Conservation (phyloP, 2,113 vertebrate genomes). For the Platycercus adscitus region DNA sequence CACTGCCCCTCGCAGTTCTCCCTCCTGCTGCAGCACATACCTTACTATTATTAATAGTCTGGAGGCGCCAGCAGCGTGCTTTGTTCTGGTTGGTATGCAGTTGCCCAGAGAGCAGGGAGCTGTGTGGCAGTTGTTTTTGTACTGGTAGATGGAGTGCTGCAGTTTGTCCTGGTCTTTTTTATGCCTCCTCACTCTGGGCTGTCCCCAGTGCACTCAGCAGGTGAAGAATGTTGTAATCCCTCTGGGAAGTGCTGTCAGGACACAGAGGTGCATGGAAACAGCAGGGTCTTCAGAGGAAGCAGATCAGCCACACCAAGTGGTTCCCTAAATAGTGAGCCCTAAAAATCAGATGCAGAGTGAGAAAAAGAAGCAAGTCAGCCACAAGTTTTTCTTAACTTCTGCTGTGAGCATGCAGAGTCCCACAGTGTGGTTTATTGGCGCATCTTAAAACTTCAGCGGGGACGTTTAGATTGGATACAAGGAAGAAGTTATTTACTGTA, state of each 20-base stretch:
- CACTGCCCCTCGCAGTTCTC: background rate
- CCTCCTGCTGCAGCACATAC: background rate
- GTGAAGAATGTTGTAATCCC: background rate
- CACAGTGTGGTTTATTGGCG: background rate
- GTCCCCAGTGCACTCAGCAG: rapidly evolving
- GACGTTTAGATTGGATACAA: background rate
- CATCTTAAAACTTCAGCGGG: background rate
- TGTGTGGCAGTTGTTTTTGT: background rate
- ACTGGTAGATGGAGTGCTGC: background rate
- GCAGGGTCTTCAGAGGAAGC: background rate
- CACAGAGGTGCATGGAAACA: rapidly evolving
- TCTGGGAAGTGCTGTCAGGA: background rate
- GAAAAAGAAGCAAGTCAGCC: background rate
- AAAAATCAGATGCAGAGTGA: background rate
- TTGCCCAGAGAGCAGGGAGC: background rate
- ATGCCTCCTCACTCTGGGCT: background rate
- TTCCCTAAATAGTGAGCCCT: background rate
- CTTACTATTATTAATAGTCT: slow-evolving; percentile 44
- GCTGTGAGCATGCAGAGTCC: background rate
- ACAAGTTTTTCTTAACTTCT: background rate
- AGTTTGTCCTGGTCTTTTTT: background rate
- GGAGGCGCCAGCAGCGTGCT: background rate
- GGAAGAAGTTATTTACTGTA: background rate
- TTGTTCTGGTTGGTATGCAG: background rate
- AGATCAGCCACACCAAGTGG: background rate